phyloP scores from a whole-genome alignment of 2,888 invertebrate species.

The Temnothorax ravouxi region DNA sequence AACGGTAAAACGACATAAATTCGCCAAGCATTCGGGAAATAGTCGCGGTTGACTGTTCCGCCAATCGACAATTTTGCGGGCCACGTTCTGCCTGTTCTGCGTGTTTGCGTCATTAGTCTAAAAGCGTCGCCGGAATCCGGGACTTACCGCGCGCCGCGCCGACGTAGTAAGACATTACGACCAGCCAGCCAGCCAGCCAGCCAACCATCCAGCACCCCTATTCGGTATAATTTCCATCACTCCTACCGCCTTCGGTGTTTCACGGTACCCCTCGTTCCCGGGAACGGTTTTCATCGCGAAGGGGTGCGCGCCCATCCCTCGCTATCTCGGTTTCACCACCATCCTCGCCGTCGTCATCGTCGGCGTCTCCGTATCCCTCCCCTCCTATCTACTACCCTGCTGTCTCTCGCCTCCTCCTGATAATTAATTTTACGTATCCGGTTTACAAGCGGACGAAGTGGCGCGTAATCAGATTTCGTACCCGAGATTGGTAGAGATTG shows the following conservation, averaged over 20 bases:
- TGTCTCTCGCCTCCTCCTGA: constrained; percentile 41
- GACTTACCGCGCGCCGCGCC: constrained; percentile 71
- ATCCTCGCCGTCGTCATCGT: constrained; percentile 20
- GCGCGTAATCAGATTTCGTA: constrained; percentile 82
- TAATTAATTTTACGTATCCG: constrained; percentile 84
- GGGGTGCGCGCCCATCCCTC: constrained; percentile 52
- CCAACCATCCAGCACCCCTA: constrained; percentile 66
- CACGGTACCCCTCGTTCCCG: constrained; percentile 54
- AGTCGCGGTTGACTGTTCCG: constrained; percentile 48
- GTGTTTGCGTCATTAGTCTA: constrained; percentile 84
- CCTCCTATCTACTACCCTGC: not conserved
- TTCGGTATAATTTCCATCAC: constrained; percentile 81
- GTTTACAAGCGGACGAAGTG: constrained; percentile 82
- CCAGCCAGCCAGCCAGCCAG: constrained; percentile 57
- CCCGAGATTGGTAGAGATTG: constrained; percentile 84
- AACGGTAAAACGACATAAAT: constrained; percentile 40
- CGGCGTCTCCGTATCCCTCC: constrained; percentile 20
- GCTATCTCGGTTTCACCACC: constrained; percentile 55
- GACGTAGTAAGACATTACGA: constrained; percentile 77
- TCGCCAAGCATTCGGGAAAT: constrained; percentile 33
- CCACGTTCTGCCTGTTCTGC: constrained; percentile 68
- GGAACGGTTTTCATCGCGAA: constrained; percentile 73
- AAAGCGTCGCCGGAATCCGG: constrained; percentile 80
- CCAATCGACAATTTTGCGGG: constrained; percentile 66
- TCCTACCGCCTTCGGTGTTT: constrained; percentile 24